Evolutionary conservation across 1,140 invertebrate species (phyloP), one percentile per base, ranked within the genome.

Genomic region (Bombyx mandarina): DNA sequence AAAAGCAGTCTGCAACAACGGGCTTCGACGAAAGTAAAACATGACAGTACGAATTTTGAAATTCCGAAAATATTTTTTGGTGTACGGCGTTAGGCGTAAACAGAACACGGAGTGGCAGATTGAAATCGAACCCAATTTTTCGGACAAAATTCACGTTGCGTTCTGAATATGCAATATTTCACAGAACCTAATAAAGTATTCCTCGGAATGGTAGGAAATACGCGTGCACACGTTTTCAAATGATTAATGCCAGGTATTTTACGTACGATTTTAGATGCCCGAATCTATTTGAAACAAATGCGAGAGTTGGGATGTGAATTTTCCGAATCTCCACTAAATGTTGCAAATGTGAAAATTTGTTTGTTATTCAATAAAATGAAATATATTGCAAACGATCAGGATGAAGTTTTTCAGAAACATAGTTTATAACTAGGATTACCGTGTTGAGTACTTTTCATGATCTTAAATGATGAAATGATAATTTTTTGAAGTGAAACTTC

Each of bases 121-220:
- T 74, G 71, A 76, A 72, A 53, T 12, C 42, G 8, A 8, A 43
- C 8, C 64, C 51, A 61, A 73, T 69, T 74, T 66, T 78, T 59
- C 59, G 44, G 56, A 66, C 63, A 61, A 71, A 73, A 73, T 67
- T 60, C 66, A 76, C 73, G 67, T 64, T 75, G 74, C 56, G 61
- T 65, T 69, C 60, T 67, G 73, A 73, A 78, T 82, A 78, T 78
- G 71, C 75, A 75, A 79, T 79, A 75, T 79, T 74, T 77, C 69
- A 76, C 51, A 55, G 45, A 61, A 68, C 67, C 75, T 80, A 73
- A 79, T 78, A 78, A 79, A 77, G 69, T 65, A 70, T 70, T 70
- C 65, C 52, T 47, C 52, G 52, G 52, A 66, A 68, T 62, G 47
- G 58, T 60, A 54, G 54, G 58, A 63, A 69, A 67, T 72, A 69